These are phyloP conservation scores for Phengaris alcon DNA, from an alignment of 2,888 invertebrate species.

Conservation along the genomic window DNA sequence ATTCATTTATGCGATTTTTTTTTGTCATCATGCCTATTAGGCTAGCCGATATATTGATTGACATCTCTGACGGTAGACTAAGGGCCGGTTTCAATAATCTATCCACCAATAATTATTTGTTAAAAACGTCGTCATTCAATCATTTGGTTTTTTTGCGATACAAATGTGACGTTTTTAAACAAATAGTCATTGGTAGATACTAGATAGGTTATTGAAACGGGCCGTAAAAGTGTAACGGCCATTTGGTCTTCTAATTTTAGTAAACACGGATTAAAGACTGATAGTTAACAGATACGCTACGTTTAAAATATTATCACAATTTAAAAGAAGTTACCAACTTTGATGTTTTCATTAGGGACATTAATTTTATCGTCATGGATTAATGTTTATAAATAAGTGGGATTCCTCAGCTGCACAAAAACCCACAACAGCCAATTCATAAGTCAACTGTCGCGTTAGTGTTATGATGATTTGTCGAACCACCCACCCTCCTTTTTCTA, in stretches of 20 bases:
- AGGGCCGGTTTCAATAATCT: too few species aligned
- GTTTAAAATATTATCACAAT: neutral
- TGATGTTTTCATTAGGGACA: neutral
- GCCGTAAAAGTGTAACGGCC: too few species aligned
- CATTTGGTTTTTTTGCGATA: too few species aligned
- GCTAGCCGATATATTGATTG: too few species aligned
- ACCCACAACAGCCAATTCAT: conserved; percentile 36
- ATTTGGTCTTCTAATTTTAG: neutral
- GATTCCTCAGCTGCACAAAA: neutral
- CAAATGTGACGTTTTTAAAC: too few species aligned
- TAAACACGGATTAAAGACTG: neutral
- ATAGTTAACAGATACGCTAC: neutral
- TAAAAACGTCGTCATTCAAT: too few species aligned
- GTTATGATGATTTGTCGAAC: conserved; percentile 59
- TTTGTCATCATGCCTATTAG: too few species aligned
- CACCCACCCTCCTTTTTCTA: conserved; percentile 42
- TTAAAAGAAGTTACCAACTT: neutral
- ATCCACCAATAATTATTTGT: too few species aligned
- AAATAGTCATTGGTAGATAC: too few species aligned
- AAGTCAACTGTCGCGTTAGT: conserved; percentile 51
- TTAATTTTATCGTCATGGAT: conserved; percentile 1
- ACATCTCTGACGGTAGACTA: too few species aligned
- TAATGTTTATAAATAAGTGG: conserved; percentile 16
- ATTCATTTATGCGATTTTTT: too few species aligned
- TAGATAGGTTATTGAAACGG: too few species aligned